Conservation (phyloP, 2,113 vertebrate species). For the Chlamydotis undulata region DNA sequence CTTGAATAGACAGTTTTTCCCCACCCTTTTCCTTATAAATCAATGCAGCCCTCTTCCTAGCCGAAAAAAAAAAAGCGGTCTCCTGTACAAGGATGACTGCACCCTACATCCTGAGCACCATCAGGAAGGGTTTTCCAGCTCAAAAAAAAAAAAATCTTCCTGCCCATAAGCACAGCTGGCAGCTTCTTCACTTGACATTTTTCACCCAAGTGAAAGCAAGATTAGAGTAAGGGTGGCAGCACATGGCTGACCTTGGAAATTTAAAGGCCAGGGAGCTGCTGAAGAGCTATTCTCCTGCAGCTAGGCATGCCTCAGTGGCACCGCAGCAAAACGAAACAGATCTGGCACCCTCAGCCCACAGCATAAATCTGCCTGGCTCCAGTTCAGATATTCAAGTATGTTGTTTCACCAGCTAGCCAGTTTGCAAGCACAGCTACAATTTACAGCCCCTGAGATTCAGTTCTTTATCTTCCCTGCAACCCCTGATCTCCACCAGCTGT, state of each 20-base stretch:
- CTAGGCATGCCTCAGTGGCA: neutral
- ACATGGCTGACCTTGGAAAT: neutral
- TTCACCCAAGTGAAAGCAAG: neutral
- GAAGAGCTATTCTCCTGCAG: accelerated
- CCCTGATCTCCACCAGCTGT: neutral
- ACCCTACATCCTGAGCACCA: neutral
- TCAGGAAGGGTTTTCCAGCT: neutral
- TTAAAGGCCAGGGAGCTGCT: neutral
- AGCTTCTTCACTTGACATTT: neutral
- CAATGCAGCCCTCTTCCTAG: neutral
- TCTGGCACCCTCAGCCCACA: neutral
- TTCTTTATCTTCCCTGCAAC: neutral
- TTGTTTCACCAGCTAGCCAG: neutral
- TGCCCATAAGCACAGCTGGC: neutral
- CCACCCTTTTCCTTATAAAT: neutral
- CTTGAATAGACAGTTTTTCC: no score
- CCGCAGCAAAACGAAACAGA: neutral
- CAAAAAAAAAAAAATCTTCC: no score
- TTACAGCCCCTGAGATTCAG: neutral
- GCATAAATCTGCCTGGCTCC: neutral
- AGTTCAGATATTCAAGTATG: accelerated
- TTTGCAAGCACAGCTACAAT: neutral
- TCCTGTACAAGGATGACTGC: neutral
- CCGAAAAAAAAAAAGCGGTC: neutral
- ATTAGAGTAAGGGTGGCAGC: neutral